Evolutionary conservation across 2,888 invertebrate genomes (phyloP).

Genomic region (Nymphalis polychloros): DNA sequence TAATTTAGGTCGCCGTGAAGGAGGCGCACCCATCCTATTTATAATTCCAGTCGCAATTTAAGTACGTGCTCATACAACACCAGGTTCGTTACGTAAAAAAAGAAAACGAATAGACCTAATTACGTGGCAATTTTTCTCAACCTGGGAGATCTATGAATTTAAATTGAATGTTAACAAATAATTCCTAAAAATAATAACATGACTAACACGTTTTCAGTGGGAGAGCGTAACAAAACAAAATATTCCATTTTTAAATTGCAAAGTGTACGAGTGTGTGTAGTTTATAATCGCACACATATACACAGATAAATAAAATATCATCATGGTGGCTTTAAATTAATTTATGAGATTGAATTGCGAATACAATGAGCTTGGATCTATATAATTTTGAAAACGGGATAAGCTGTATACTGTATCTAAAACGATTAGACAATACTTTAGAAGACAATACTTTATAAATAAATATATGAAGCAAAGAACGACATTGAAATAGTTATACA

Average conservation of each 20-base stretch:
- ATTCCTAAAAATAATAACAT: neutral
- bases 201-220: neutral
- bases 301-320: neutral
- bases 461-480: no score
- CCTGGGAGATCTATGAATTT: slow-evolving; percentile 4
- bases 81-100: slow-evolving; percentile 14
- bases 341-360: no score
- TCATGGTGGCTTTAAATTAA: no score
- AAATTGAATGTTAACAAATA: neutral
- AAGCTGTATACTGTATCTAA: no score
- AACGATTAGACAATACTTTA: no score
- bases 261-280: neutral
- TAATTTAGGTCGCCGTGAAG: slow-evolving; percentile 3
- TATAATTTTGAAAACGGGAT: no score
- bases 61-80: slow-evolving; percentile 24
- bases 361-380: no score
- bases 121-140: slow-evolving; percentile 6
- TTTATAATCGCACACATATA: neutral
- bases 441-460: no score
- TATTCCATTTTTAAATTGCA: neutral
- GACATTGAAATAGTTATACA: no score
- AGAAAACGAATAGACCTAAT: slow-evolving; percentile 15
- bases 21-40: slow-evolving; percentile 20
- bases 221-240: neutral
- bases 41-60: slow-evolving; percentile 25